Conservation (phyloP, 2,888 invertebrate species). For the Tetragonula carbonaria region DNA sequence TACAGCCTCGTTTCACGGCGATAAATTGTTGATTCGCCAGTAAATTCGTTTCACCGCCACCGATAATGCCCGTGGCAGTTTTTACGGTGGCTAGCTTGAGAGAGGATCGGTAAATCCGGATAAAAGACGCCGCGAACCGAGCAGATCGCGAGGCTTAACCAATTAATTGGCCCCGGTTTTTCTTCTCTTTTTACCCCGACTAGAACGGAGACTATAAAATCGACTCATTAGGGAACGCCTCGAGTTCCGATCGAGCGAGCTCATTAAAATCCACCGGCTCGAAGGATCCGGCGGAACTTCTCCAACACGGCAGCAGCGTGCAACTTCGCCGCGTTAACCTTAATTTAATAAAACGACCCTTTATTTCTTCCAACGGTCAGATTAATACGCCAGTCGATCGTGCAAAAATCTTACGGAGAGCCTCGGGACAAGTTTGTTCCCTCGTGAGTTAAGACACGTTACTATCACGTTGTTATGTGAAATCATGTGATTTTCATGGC, state of each 20-base stretch:
- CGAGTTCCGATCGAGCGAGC: constrained; percentile 70
- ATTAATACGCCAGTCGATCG: constrained; percentile 29
- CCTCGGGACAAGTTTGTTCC: background rate
- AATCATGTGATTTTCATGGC: too few species aligned
- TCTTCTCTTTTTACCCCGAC: constrained; percentile 45
- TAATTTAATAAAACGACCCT: constrained; percentile 51
- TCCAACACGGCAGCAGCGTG: constrained; percentile 25
- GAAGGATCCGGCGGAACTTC: constrained; percentile 43
- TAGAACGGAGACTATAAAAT: constrained; percentile 74
- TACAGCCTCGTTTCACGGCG: background rate
- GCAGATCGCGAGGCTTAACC: constrained; percentile 36
- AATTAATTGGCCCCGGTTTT: constrained; percentile 75
- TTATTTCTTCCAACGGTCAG: constrained; percentile 24
- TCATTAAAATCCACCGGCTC: constrained; percentile 69
- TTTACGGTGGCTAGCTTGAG: constrained; percentile 15
- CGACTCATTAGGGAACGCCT: constrained; percentile 76
- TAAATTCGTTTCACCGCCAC: constrained; percentile 41
- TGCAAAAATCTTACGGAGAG: constrained; percentile 1
- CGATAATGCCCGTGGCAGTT: constrained; percentile 38
- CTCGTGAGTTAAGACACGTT: background rate
- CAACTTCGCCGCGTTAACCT: constrained; percentile 48
- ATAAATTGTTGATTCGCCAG: constrained; percentile 40
- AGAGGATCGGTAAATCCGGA: constrained; percentile 50
- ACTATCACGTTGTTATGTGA: too few species aligned
- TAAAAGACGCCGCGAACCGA: constrained; percentile 60